Base-by-base conservation (phyloP, 2,888 invertebrate species). In the Hirtodrosophila cameraria region DNA sequence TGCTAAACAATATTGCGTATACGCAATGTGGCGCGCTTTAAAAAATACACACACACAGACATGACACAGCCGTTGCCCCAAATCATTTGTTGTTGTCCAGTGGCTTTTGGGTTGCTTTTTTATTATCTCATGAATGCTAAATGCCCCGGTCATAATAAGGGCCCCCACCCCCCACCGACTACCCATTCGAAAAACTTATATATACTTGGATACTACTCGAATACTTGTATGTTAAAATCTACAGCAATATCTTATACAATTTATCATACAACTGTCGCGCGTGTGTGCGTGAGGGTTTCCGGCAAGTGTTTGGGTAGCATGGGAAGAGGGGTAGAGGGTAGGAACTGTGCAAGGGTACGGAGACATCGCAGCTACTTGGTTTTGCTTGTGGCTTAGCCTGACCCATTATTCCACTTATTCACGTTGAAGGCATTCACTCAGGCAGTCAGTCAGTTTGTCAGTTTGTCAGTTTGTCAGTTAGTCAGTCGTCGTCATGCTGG, bases 121-220 rank as follows among this genome's bases (percentile, higher is more conserved):
- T 83, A 83, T 86, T 83, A 83, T 85, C 85, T 86, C 85, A 81
- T 86, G 83, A 84, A 83, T 86, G 83, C 76, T 79, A 85, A 86
- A 83, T 84, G 85, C 80, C 74, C 68, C 42, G 48, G 67, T 58
- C 62, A 76, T 74, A 76, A 76, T 70, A 73, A 61, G 55, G 30
- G n/a, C n/a, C n/a, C n/a, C n/a, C n/a, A n/a, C n/a, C n/a, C n/a
- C n/a, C n/a, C n/a, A n/a, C n/a, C n/a, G n/a, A n/a, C n/a, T n/a
- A 49, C 41, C 64, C 57, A 64, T 39, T 41, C 49, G 59, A 54
- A 42, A 20, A 1, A 16, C 8, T 11, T n/a, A 3, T 5, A 30
- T 12, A 63, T 20, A 46, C 50, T 46, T 58, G 20, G 11, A 58
- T 55, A 18, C 27, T 39, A 25, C 25, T 35, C 2, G 4, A 5